These are phyloP conservation scores for Neosalanx taihuensis DNA, from an alignment of 2,797 vertebrate species.

Conservation along the genomic window DNA sequence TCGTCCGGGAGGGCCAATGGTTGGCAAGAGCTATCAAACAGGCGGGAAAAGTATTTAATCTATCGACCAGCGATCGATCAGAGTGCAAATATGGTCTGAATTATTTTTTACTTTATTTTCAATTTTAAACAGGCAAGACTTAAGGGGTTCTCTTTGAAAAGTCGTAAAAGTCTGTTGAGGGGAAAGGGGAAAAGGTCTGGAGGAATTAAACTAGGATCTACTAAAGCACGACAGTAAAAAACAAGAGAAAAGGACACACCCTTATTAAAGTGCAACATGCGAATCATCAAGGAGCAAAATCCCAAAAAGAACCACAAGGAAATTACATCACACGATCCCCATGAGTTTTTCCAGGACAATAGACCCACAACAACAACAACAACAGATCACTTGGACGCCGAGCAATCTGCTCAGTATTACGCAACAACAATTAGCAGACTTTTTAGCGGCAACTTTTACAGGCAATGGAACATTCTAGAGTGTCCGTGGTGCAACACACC, in stretches of 20 bases:
- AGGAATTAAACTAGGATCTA: too few species aligned
- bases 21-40: neutral
- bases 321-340: too few species aligned
- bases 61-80: neutral
- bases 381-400: neutral
- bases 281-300: too few species aligned
- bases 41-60: constrained; percentile 14
- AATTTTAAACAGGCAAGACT: too few species aligned
- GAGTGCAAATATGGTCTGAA: constrained; percentile 11
- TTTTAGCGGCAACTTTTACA: neutral
- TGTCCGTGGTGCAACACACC: neutral
- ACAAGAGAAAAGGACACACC: too few species aligned
- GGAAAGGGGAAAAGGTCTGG: too few species aligned
- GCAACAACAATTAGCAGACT: neutral
- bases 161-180: too few species aligned
- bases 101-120: too few species aligned
- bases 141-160: too few species aligned
- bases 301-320: too few species aligned
- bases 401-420: neutral
- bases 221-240: too few species aligned
- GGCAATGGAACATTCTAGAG: neutral
- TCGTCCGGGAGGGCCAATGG: neutral
- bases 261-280: too few species aligned
- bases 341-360: neutral
- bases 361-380: neutral